Evolutionary conservation across 2,888 invertebrate genomes (phyloP), one percentile per base, ranked within the genome.

Genomic region (Epirrhoe alternata): DNA sequence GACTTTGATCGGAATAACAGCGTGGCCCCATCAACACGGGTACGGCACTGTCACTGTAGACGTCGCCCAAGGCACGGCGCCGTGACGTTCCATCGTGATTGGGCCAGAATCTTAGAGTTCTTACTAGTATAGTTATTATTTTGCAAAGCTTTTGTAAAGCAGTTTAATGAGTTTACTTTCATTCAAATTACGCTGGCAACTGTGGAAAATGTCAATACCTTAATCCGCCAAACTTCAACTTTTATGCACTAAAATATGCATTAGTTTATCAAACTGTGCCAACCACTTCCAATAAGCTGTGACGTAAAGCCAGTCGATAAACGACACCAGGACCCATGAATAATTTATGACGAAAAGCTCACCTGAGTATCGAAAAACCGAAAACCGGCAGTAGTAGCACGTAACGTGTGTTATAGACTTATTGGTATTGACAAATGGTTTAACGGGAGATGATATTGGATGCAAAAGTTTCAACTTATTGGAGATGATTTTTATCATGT

Each of bases 301-400:
- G 59, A 52, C 64, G 64, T 42, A 57, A 64, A 68, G 60, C 55
- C 42, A 69, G 66, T 70, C 72, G 69, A 72, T 72, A 69, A 68
- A 66, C 61, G 68, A 52, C 66, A 49, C 53, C 55, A 50, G 12
- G 49, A 62, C 16, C 54, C 53, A 73, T 76, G 76, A 76, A 76
- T 76, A 73, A 76, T 76, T 72, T 71, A 76, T 73, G 68, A 57
- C 54, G 61, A 50, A 64, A 74, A 71, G 64, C 72, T 69, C 68
- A 55, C 68, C 67, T 72, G 67, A 72, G 70, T 67, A 71, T 69
- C 71, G 65, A 62, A 73, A 73, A 72, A 63, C 64, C 63, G 66
- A 70, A 68, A 70, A 63, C 65, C 57, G 66, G 65, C 56, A 33
- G 62, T 58, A 62, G 69, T 64, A 68, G 66, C 72, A 70, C 56